Evolutionary conservation across 64 coral and sea anemone genomes (phyloP).

Genomic region (Orbicella faveolata): DNA sequence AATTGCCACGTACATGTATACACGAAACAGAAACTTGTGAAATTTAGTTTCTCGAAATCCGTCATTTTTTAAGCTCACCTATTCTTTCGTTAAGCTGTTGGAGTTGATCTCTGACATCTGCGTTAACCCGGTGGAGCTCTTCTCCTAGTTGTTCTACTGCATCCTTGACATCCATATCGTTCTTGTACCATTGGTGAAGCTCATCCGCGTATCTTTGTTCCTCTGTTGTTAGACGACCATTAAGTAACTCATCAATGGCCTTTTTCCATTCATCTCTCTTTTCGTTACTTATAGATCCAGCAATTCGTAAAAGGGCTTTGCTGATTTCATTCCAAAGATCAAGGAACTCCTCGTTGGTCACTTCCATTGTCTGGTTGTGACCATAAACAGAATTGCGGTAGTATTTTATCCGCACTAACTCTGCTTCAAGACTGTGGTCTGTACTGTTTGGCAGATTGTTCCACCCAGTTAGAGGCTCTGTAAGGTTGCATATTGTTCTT

Average conservation of each 20-base stretch:
- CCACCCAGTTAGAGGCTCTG: not conserved
- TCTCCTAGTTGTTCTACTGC: not conserved
- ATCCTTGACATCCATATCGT: not conserved
- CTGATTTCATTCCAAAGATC: conserved; percentile 21
- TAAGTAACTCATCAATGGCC: not conserved
- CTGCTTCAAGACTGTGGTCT: not conserved
- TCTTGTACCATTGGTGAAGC: not conserved
- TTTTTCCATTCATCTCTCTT: not conserved
- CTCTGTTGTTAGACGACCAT: not conserved
- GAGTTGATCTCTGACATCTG: not conserved
- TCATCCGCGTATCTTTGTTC: not conserved
- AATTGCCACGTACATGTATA: too few species aligned
- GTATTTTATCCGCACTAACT: conserved; percentile 21
- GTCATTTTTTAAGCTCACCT: not conserved
- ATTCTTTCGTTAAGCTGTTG: not conserved
- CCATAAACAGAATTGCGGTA: conserved; percentile 7
- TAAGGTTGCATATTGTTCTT: not conserved
- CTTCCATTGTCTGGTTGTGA: conserved; percentile 4
- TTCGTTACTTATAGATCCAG: not conserved
- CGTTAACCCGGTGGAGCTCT: not conserved
- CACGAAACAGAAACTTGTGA: not conserved
- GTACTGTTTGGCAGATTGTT: not conserved
- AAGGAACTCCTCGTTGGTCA: not conserved
- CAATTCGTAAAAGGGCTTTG: conserved; percentile 3
- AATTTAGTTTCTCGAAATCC: not conserved